Evolutionary conservation across 2,888 invertebrate genomes (phyloP).

Genomic region (Agonum fuliginosum): DNA sequence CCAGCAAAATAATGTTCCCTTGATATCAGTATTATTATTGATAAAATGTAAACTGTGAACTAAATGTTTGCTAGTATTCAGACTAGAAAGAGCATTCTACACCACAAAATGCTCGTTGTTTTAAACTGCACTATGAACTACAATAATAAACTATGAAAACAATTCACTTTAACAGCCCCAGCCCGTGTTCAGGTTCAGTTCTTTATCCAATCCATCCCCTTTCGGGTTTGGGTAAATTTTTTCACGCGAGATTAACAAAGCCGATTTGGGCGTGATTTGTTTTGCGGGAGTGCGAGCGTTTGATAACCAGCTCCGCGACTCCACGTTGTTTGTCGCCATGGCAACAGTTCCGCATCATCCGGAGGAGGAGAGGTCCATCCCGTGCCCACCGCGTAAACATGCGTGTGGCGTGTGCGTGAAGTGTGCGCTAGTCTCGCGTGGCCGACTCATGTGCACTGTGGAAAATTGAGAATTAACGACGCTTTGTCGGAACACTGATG

Average conservation of each 20-base stretch:
- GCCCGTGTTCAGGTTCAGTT: not conserved
- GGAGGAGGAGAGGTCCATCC: not conserved
- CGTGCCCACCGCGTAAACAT: conserved; percentile 3
- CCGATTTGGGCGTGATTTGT: conserved; percentile 36
- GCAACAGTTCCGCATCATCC: conserved; percentile 14
- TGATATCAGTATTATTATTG: too few relatives aligned
- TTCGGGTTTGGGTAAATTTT: conserved; percentile 20
- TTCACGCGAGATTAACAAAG: conserved; percentile 40
- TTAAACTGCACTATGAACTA: too few relatives aligned
- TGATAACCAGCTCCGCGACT: conserved; percentile 7
- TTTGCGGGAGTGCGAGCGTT: conserved; percentile 24
- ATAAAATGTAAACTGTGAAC: too few relatives aligned
- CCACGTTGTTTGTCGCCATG: conserved; percentile 36
- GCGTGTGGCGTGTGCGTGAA: not conserved
- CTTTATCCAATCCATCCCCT: not conserved
- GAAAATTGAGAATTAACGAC: conserved; percentile 30
- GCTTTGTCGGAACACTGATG: conserved; percentile 14
- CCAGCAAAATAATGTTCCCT: too few relatives aligned
- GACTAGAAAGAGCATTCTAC: too few relatives aligned
- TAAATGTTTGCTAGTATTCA: too few relatives aligned
- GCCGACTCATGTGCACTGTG: not conserved
- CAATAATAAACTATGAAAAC: too few relatives aligned
- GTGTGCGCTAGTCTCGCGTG: conserved; percentile 2
- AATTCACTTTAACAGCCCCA: too few relatives aligned
- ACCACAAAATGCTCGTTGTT: too few relatives aligned